Percentiles rank a stretch among this genome's conserved stretches.
Evolutionary conservation across 2,113 vertebrate genomes (phyloP).

Genomic region (Ramphastos sulfuratus): DNA sequence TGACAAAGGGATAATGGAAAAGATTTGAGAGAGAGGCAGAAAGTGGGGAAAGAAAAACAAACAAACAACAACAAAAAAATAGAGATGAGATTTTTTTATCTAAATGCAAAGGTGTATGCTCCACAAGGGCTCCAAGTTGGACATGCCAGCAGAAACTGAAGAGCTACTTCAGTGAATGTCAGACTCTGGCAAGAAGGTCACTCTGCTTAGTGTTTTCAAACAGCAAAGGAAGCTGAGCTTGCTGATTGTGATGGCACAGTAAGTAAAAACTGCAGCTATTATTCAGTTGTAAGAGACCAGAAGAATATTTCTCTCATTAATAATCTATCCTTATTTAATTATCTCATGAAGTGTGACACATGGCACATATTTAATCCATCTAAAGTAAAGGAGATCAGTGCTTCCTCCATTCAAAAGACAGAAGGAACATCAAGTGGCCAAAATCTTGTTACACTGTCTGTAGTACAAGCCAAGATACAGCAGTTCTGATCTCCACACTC

Average conservation of each 20-base stretch:
- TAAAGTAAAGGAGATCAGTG: background rate
- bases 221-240: background rate
- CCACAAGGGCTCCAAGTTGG: background rate
- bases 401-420: background rate
- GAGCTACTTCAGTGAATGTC: background rate
- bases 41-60: background rate
- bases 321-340: background rate
- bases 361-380: background rate
- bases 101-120: background rate
- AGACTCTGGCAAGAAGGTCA: background rate
- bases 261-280: background rate
- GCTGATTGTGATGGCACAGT: background rate
- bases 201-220: background rate
- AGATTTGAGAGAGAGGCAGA: background rate
- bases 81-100: background rate
- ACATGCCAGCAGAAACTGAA: background rate
- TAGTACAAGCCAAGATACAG: background rate
- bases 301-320: background rate
- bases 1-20: background rate
- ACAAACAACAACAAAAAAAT: background rate
- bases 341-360: background rate
- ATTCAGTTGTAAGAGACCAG: background rate
- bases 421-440: background rate
- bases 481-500: background rate
- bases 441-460: background rate